Evolutionary conservation across 2,888 invertebrate species (phyloP).

Genomic region (Tinea pellionella): DNA sequence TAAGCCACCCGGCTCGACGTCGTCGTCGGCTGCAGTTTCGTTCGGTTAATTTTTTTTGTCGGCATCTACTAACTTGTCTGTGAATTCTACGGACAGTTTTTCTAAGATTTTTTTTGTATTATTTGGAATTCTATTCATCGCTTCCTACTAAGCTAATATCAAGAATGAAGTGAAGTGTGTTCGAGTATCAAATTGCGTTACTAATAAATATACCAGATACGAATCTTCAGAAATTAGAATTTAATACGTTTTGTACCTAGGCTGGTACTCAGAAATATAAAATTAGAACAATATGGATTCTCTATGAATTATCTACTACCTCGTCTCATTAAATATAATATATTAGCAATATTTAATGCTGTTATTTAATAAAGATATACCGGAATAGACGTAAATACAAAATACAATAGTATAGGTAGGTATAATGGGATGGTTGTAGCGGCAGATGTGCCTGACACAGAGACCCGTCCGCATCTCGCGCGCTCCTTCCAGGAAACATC

Average conservation of each 20-base stretch:
- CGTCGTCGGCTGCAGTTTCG: conserved; percentile 14
- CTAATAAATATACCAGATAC: background rate
- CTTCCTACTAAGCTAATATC: conserved; percentile 9
- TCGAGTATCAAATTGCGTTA: background rate
- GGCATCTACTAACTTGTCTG: conserved; percentile 17
- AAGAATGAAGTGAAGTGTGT: background rate
- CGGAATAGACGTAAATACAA: background rate
- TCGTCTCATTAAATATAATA: too few species aligned
- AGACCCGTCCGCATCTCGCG: conserved; percentile 1
- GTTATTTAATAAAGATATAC: background rate
- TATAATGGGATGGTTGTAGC: background rate
- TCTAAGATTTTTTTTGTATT: conserved; percentile 14
- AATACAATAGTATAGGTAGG: background rate
- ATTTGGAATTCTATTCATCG: conserved; percentile 10
- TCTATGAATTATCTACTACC: too few species aligned
- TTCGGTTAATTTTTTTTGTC: conserved; percentile 19
- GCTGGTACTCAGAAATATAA: too few species aligned
- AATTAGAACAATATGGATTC: too few species aligned
- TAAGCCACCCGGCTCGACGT: conserved; percentile 6
- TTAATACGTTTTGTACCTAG: too few species aligned
- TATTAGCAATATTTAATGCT: background rate
- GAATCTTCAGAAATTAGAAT: too few species aligned
- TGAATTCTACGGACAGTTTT: conserved; percentile 16
- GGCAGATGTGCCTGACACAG: background rate
- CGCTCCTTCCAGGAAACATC: conserved; percentile 56